Base-by-base conservation (phyloP, 2,113 vertebrate genomes). In the Cairina moschata region DNA sequence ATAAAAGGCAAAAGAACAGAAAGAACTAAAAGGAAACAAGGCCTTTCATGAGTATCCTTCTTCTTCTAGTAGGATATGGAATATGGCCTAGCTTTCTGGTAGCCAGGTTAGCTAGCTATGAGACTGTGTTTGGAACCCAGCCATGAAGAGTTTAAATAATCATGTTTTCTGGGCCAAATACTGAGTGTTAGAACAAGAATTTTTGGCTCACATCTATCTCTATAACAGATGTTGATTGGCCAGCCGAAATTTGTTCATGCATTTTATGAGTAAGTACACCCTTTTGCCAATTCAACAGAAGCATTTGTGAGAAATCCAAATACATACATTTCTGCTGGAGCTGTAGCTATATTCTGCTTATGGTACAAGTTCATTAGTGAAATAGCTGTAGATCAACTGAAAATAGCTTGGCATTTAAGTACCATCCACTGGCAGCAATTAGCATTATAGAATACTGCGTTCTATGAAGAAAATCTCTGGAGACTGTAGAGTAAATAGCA, bases 321-420 rank as follows among this genome's bases (percentile, higher is more conserved):
- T 59, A 38, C 67, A 94, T 88, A 67, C 25, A 84, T 84, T 94
- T 94, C 54, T 91, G 48, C 22, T 1, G 13, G 73, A 88, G 28
- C 29, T 76, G 21, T 34, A 79, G 66, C 38, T 88, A 88, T 94
- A 82, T 88, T 81, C 80, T 88, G 88, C 69, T 88, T 80, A 62
- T 83, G 40, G 54, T 83, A 66, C 82, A 80, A 91, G 78, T 95
- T 96, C 84, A 87, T 95, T 95, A 96, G 88, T 65, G 60, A 95
- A 96, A 96, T 83, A 95, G 56, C 82, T 81, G 76, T 82, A 91
- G 82, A 94, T 81, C 78, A 90, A 62, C 78, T 75, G 85, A 90
- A 95, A 95, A 95, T 94, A 94, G 48, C 82, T 88, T 95, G 76
- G 94, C 92, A 96, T 96, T 96, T 96, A 83, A 59, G 42, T 80